Percentiles rank a stretch among this genome's conserved stretches.
phyloP scores from a whole-genome alignment of 2,797 vertebrate species.

The Acanthis flammea region DNA sequence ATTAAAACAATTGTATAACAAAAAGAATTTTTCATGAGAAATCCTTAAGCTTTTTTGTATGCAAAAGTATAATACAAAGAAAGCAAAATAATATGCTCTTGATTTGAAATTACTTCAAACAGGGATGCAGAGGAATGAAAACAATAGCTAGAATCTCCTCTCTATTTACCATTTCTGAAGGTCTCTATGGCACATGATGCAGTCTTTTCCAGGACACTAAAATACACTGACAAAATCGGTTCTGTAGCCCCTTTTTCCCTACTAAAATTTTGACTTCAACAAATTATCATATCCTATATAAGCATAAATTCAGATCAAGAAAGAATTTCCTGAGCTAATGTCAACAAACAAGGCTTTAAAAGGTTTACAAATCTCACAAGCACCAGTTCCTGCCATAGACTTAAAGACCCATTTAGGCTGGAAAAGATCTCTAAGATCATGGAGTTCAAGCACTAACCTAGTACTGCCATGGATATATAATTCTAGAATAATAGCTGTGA shows the following conservation, averaged over 20 bases:
- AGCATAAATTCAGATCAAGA: not conserved
- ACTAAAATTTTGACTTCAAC: slow-evolving; percentile 72
- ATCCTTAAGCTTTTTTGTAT: slow-evolving; percentile 3
- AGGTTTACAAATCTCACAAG: not conserved
- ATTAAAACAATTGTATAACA: slow-evolving; percentile 54
- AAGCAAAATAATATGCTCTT: slow-evolving; percentile 68
- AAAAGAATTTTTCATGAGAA: slow-evolving; percentile 44
- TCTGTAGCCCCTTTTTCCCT: slow-evolving; percentile 60
- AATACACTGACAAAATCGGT: slow-evolving; percentile 26
- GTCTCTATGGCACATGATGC: slow-evolving; percentile 65
- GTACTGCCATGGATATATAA: not conserved
- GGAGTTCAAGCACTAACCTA: not conserved
- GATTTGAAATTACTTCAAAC: slow-evolving; percentile 79
- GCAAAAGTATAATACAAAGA: slow-evolving; percentile 49
- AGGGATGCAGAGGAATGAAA: slow-evolving; percentile 87
- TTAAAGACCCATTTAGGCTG: not conserved
- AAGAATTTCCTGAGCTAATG: not conserved
- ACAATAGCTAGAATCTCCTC: slow-evolving; percentile 87
- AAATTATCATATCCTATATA: not conserved
- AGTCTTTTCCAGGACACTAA: slow-evolving; percentile 50
- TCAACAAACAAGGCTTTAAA: not conserved
- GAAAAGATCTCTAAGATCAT: not conserved
- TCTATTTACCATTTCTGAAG: slow-evolving; percentile 87
- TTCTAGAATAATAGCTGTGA: not conserved
- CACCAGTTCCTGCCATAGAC: not conserved